Evolutionary conservation across 2,888 invertebrate genomes (phyloP).

Genomic region (Brenthis hecate): DNA sequence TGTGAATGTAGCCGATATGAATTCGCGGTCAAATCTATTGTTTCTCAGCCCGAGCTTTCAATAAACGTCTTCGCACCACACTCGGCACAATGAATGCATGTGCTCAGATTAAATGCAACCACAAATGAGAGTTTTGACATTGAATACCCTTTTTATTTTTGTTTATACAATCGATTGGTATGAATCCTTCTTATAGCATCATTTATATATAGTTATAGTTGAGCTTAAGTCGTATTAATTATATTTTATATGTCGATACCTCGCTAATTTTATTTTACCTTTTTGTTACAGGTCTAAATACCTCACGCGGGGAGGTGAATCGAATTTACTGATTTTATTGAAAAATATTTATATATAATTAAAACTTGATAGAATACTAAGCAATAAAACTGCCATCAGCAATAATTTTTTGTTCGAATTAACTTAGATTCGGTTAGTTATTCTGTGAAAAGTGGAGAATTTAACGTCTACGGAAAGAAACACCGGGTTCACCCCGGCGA

Average conservation of each 20-base stretch:
- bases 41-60: slow-evolving; percentile 53
- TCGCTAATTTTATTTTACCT: slow-evolving; percentile 34
- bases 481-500: slow-evolving; percentile 70
- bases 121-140: slow-evolving; percentile 43
- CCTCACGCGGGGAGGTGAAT: slow-evolving; percentile 33
- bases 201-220: background rate
- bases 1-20: slow-evolving; percentile 45
- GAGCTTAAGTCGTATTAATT: slow-evolving; percentile 4
- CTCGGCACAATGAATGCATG: slow-evolving; percentile 49
- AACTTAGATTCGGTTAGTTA: slow-evolving; percentile 48
- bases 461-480: slow-evolving; percentile 57
- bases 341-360: slow-evolving; percentile 23
- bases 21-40: slow-evolving; percentile 60
- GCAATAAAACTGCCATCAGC: slow-evolving; percentile 44
- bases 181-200: background rate
- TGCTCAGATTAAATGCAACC: slow-evolving; percentile 56
- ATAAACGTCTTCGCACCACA: slow-evolving; percentile 45
- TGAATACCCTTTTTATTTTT: slow-evolving; percentile 29
- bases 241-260: slow-evolving; percentile 19
- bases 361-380: slow-evolving; percentile 16
- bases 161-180: slow-evolving; percentile 14
- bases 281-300: slow-evolving; percentile 69
- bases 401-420: slow-evolving; percentile 45
- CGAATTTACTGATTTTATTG: slow-evolving; percentile 26
- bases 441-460: slow-evolving; percentile 71